Evolutionary conservation across 2,888 invertebrate genomes (phyloP).

Genomic region (Mythimna lalbum): DNA sequence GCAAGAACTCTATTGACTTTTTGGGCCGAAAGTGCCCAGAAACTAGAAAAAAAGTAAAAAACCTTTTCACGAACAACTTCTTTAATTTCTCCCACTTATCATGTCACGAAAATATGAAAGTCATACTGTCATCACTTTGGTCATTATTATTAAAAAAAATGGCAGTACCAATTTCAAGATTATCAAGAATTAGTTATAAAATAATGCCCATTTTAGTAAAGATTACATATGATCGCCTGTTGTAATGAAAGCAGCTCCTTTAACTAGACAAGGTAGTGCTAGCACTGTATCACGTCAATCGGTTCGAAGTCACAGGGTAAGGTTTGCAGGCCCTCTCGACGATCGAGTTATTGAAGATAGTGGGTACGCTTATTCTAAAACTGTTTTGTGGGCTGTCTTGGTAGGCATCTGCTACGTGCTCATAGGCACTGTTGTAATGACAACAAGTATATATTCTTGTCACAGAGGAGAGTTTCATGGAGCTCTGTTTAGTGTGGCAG

Average conservation of each 20-base stretch:
- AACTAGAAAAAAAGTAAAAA: not conserved
- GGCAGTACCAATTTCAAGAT: constrained; percentile 19
- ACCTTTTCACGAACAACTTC: constrained; percentile 4
- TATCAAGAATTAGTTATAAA: constrained; percentile 39
- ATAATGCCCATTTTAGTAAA: constrained; percentile 27
- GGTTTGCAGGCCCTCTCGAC: constrained; percentile 16
- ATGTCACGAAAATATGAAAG: constrained; percentile 3
- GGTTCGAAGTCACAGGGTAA: constrained; percentile 9
- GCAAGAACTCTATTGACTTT: too few relatives aligned
- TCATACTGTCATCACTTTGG: constrained; percentile 15
- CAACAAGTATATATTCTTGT: constrained; percentile 25
- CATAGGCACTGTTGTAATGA: constrained; percentile 24
- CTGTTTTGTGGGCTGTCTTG: not conserved
- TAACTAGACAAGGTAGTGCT: too few relatives aligned
- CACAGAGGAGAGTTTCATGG: constrained; percentile 27
- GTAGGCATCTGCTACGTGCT: constrained; percentile 24
- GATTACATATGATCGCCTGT: constrained; percentile 27
- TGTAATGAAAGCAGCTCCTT: constrained; percentile 5
- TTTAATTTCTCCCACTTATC: not conserved
- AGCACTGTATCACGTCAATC: not conserved
- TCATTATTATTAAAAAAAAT: constrained; percentile 18
- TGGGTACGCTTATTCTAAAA: constrained; percentile 9
- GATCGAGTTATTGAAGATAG: constrained; percentile 23
- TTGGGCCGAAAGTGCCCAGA: not conserved
- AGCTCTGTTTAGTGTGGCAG: constrained; percentile 37